phyloP scores from a whole-genome alignment of 2,113 vertebrate genomes.

The Pelodiscus sinensis region DNA sequence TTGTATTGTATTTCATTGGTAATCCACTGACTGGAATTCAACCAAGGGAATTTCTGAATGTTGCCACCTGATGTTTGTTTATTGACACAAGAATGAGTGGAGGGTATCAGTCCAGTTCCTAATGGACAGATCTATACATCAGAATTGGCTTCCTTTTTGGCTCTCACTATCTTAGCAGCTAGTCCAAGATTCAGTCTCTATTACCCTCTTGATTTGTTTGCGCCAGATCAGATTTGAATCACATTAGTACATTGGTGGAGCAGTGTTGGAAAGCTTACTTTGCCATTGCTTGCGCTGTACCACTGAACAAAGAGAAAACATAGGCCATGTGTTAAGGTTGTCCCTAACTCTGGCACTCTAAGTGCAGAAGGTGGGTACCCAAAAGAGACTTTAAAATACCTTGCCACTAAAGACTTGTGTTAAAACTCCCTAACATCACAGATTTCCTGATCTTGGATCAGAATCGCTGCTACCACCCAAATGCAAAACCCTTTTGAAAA shows the following conservation, averaged over 20 bases:
- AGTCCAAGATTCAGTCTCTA: not conserved
- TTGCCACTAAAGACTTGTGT: no score
- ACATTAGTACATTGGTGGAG: not conserved
- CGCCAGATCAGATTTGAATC: not conserved
- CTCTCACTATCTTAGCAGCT: not conserved
- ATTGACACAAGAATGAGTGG: not conserved
- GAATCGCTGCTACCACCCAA: no score
- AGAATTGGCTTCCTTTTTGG: not conserved
- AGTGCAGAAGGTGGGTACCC: no score
- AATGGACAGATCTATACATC: rapidly evolving
- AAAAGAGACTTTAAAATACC: no score
- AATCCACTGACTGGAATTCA: not conserved
- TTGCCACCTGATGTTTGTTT: not conserved
- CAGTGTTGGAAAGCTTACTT: not conserved
- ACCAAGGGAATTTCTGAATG: not conserved
- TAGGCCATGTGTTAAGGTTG: no score
- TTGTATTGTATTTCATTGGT: not conserved
- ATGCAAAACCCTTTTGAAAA: no score
- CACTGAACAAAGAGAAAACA: not conserved
- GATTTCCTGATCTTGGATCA: no score
- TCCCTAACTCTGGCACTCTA: no score
- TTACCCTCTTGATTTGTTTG: not conserved
- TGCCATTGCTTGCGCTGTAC: not conserved
- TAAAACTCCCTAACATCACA: no score
- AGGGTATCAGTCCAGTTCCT: not conserved